phyloP scores from a whole-genome alignment of 1,140 invertebrate genomes.

The Nylanderia fulva region DNA sequence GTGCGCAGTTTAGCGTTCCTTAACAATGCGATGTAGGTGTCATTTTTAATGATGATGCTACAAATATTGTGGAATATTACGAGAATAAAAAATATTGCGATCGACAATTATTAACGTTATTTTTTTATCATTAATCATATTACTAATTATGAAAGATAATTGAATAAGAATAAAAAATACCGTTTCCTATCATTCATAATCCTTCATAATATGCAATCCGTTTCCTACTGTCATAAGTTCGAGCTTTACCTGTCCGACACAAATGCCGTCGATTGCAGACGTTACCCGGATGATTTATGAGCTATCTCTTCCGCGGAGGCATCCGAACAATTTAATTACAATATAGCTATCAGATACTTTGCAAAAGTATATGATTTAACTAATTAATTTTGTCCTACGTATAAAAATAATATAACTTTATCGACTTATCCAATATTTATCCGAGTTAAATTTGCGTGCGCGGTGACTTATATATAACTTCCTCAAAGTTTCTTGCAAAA shows the following conservation, averaged over 20 bases:
- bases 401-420: neutral
- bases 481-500: conserved; percentile 44
- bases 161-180: neutral
- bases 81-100: neutral
- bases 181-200: conserved; percentile 16
- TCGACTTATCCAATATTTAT: conserved; percentile 28
- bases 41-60: neutral
- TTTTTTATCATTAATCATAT: neutral
- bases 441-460: neutral
- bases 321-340: conserved; percentile 40
- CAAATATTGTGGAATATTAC: neutral
- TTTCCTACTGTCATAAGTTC: conserved; percentile 10
- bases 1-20: conserved; percentile 33
- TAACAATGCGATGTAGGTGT: neutral
- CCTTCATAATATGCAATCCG: conserved; percentile 21
- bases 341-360: conserved; percentile 60
- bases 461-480: conserved; percentile 75
- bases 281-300: conserved; percentile 42
- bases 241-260: conserved; percentile 32
- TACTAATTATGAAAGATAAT: neutral
- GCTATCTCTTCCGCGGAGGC: conserved; percentile 10
- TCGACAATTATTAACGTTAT: too few relatives aligned
- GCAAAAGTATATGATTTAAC: conserved; percentile 21
- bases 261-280: conserved; percentile 48
- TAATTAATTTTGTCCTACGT: neutral